Evolutionary conservation across 2,797 vertebrate genomes (phyloP).

Genomic region (Oophaga sylvatica): DNA sequence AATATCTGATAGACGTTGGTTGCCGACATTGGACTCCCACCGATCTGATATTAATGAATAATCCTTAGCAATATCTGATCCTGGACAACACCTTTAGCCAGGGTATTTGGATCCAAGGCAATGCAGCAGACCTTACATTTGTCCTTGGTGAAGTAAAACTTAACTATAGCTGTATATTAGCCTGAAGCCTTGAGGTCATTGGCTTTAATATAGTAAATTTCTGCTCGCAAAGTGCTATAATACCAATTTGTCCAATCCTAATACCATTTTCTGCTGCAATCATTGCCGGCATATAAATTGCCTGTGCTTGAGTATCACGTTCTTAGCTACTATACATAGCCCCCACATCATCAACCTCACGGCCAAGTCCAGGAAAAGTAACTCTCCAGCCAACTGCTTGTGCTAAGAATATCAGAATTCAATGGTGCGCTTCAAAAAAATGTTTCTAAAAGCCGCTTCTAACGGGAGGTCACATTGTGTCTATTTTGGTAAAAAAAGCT

Average conservation of each 20-base stretch:
- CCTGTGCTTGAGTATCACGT: not conserved
- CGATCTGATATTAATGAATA: too few relatives aligned
- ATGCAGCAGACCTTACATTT: not conserved
- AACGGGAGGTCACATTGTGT: not conserved
- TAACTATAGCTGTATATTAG: not conserved
- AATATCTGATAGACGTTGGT: too few relatives aligned
- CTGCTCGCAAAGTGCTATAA: not conserved
- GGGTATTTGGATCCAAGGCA: not conserved
- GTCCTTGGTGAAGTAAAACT: too few relatives aligned
- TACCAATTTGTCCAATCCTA: not conserved
- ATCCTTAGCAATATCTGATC: too few relatives aligned
- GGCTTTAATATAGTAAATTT: not conserved
- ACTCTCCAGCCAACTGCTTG: not conserved
- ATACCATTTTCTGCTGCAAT: not conserved
- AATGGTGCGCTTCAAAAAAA: not conserved
- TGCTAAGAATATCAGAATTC: constrained; percentile 4
- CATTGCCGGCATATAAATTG: not conserved
- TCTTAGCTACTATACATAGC: not conserved
- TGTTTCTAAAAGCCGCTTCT: not conserved
- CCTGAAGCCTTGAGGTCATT: not conserved
- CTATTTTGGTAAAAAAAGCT: not conserved
- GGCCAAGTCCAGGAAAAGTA: not conserved
- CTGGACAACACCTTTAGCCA: not conserved
- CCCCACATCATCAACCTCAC: not conserved
- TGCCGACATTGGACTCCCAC: too few relatives aligned